Base-by-base conservation (phyloP, 2,797 vertebrate genomes). In the Sibirionetta formosa region DNA sequence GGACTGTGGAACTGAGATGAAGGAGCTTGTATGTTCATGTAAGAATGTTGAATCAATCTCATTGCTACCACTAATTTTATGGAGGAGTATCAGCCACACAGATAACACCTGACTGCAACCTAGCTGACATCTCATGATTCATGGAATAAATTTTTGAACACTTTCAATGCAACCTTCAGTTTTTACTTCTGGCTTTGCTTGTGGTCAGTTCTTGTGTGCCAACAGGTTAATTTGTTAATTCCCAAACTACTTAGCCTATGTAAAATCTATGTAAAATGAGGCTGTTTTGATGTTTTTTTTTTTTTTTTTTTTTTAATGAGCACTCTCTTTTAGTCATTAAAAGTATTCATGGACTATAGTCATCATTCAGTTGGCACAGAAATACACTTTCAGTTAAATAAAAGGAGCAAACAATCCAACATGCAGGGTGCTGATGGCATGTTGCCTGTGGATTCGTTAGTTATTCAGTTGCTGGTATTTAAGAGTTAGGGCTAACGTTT, bases 121-220 rank as follows among this genome's bases (percentile, higher is more conserved):
- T 18, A 42, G 46, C 35, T 71, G 66, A 35, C 76, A 38, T 61
- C 36, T 86, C 8, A 1, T 83, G 88, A 93, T 35, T 80, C 20
- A 7, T 17, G 9, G n/a, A 68, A 23, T 87, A 84, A 75, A 54
- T 82, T 54, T 66, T 33, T 85, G 71, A 65, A 36, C 11, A 2
- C 70, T 88, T 58, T 92, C 54, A 85, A 42, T 23, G 33, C 0
- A 3, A 19, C 17, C 79, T 90, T 64, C 4, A 20, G 70, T 93
- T 90, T 82, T 33, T 90, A 53, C n/a, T 88, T 93, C n/a, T 88
- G 44, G 14, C 84, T 95, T 96, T 95, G 48, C 50, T 11, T 86
- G 53, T 65, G 44, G 44, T 84, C 46, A 46, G 61, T 82, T 94
- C 60, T 64, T 69, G 42, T 46, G 26, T 77, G 69, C 61, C 33